Base-by-base conservation (phyloP, 2,888 invertebrate genomes). In the Amblyteles armatorius region DNA sequence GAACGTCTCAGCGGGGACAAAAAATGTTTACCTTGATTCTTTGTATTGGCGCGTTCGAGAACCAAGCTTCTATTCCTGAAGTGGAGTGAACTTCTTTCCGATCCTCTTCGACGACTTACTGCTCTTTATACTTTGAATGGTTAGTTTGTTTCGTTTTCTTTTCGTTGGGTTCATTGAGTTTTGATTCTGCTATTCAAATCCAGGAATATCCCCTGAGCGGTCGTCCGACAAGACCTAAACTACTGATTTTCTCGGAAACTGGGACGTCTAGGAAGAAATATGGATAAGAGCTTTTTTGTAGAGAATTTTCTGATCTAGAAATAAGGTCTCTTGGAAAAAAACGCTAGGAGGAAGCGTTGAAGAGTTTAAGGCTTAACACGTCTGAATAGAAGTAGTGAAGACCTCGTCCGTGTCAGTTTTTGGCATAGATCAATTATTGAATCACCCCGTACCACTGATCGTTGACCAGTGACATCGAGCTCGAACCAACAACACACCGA, bases 21-120 rank as follows among this genome's bases (percentile, higher is more conserved):
- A 85, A 85, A 79, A 79, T 82, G 76, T 79, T 85, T 82, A 57
- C 82, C 85, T 82, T 82, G 82, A 85, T 85, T 85, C 76, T 73
- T 72, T 33, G 29, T 79, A 44, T 33, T 76, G 71, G 1, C 74
- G 69, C 67, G 63, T 16, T 67, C 33, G 67, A 52, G 19, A 67
- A 40, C 13, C 19, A 36, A 22, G 40, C 4, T 9, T 19, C 40
- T 9, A 19, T 33, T 9, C 13, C n/a, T n/a, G n/a, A 26, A 13
- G 33, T 29, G 29, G 13, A 63, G 16, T 6, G 57, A 3, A 11
- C 57, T 57, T 57, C 26, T 22, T 57, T 57, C 26, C 22, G 57
- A 22, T 9, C 7, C 11, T 57, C 26, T 26, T 26, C 22, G 3
- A 22, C 22, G 22, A 9, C 26, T 57, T 26, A 26, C 22, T 26